Base-by-base conservation (phyloP, 2,113 vertebrate genomes). In the Ictalurus punctatus region DNA sequence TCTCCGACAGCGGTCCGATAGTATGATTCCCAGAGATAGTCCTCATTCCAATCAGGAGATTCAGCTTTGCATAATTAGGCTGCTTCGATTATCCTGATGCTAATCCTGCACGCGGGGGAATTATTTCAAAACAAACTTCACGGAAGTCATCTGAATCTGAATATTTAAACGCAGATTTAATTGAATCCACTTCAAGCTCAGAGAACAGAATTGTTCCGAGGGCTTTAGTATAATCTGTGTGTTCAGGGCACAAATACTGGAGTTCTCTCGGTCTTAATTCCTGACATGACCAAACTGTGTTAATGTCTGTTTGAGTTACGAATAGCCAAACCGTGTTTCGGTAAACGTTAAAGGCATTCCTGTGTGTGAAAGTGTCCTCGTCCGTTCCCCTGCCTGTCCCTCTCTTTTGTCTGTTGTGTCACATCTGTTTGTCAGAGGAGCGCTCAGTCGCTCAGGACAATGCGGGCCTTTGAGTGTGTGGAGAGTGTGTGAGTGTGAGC, bases 381-480 rank as follows among this genome's bases (percentile, higher is more conserved):
- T 83, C 58, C 10, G 3, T 61, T 25, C 81, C 30, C 56, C 56
- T 61, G 81, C 21, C 65, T 40, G 30, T 40, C 54, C 48, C 84
- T 76, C 67, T 71, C 44, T 78, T 69, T 34, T 44, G 73, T 21
- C 25, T 14, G n/a, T 58, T 27, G 67, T 74, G 81, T 59, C 83
- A 40, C 76, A 83, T 81, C 10, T 59, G 58, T 48, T 74, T 89
- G 82, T 85, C 89, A 34, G 30, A 69, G 82, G 30, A 83, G 76
- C 17, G 6, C 7, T 89, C 56, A 59, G 23, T 61, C 52, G 56
- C 87, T 87, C 34, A 83, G 79, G 81, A 94, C 93, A 95, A 94
- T 91, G 90, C 71, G 79, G 54, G 78, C 90, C 92, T 93, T 94
- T 94, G 81, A 92, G 82, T 27, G 40, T 71, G 69, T 4, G 73